A percentile compares a stretch with the other conserved stretches of the same genome.
Evolutionary conservation across 2,888 invertebrate species (phyloP).

Genomic region (Spilosoma lubricipeda): DNA sequence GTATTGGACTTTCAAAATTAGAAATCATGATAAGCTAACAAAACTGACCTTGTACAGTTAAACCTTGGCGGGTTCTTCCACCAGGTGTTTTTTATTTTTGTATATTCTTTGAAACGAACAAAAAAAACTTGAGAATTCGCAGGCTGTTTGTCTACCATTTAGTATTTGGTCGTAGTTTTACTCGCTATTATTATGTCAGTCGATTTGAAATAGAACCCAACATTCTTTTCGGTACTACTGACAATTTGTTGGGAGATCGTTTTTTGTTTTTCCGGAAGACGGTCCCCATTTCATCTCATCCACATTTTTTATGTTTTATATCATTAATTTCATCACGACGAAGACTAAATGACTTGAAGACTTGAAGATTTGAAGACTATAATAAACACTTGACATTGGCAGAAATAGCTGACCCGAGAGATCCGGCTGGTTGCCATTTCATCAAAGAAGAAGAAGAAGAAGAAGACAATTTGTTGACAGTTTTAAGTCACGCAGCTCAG

Average conservation of each 20-base stretch:
- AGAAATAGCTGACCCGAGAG: no score
- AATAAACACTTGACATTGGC: no score
- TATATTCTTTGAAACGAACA: neutral
- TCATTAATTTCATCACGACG: no score
- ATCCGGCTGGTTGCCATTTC: no score
- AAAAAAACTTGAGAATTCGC: neutral
- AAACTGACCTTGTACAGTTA: neutral
- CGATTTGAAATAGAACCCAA: neutral
- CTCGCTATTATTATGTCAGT: neutral
- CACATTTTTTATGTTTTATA: no score
- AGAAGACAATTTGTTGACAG: neutral
- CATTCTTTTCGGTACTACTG: neutral
- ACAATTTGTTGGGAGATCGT: no score
- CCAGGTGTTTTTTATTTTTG: neutral
- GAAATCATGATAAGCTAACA: neutral
- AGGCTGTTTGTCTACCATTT: neutral
- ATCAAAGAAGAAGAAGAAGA: no score
- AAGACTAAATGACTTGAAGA: no score
- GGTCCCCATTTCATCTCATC: no score
- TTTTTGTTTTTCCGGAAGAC: no score
- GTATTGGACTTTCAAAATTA: neutral
- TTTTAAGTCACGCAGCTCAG: neutral
- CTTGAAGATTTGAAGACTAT: no score
- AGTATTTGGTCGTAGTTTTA: neutral
- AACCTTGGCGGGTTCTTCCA: neutral